A percentile compares a stretch with the other conserved stretches of the same genome.
phyloP scores from a whole-genome alignment of 2,113 vertebrate genomes.

The Irena cyanogastra region DNA sequence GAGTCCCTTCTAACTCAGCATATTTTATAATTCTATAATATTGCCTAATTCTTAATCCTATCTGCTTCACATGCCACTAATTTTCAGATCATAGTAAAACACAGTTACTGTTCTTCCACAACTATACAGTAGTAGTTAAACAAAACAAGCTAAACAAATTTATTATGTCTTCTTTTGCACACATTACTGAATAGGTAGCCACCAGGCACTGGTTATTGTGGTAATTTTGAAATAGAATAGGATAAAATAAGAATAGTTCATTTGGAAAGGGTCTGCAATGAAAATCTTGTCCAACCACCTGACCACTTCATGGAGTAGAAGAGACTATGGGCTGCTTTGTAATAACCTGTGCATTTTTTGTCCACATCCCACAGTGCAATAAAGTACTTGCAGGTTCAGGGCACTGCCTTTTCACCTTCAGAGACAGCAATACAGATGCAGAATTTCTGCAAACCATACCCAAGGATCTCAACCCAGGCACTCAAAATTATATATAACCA shows the following conservation, averaged over 20 bases:
- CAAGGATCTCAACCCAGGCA: not conserved
- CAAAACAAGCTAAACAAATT: not conserved
- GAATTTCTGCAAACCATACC: not conserved
- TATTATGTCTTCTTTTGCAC: not conserved
- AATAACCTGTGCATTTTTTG: not conserved
- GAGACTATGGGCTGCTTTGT: not conserved
- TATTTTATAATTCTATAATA: not conserved
- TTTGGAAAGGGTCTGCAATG: not conserved
- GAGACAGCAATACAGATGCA: not conserved
- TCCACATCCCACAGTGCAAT: not conserved
- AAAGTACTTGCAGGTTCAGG: not conserved
- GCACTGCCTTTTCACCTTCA: not conserved
- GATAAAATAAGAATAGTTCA: not conserved
- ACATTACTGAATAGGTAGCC: not conserved
- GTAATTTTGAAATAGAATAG: not conserved
- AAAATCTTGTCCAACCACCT: not conserved
- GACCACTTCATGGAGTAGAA: not conserved
- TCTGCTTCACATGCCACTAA: not conserved
- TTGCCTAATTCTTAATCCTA: not conserved
- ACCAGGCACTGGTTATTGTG: not conserved
- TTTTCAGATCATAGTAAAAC: not conserved
- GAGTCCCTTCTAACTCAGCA: not conserved
- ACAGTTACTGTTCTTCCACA: not conserved
- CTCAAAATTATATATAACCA: not conserved
- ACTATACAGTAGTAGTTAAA: fast-evolving